Percentiles rank a stretch among this genome's conserved stretches.
phyloP scores from a whole-genome alignment of 2,888 invertebrate species.

The Drosophila yooni region DNA sequence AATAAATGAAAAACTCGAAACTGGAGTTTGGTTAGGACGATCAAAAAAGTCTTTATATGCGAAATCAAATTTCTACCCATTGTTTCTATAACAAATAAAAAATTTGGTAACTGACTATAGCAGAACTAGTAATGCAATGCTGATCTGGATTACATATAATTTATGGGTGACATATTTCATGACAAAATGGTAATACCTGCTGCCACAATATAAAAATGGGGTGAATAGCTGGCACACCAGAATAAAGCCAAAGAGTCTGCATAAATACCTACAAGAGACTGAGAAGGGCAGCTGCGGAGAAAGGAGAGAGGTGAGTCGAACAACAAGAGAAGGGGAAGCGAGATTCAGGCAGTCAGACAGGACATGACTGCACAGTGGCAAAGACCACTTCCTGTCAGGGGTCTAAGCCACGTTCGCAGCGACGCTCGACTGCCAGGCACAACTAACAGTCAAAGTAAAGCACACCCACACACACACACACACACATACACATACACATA shows the following conservation, averaged over 20 bases:
- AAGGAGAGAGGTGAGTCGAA: not conserved
- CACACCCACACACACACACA: slow-evolving; percentile 18
- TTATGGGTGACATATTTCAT: not conserved
- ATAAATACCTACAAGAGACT: slow-evolving; percentile 43
- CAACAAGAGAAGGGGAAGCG: not conserved
- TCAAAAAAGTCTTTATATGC: no score
- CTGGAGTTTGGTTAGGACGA: not conserved
- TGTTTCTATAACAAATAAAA: not conserved
- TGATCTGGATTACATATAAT: slow-evolving; percentile 1
- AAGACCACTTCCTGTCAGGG: slow-evolving; percentile 76
- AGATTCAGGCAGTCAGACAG: slow-evolving; percentile 36
- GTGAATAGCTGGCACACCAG: slow-evolving; percentile 28
- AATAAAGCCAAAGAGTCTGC: slow-evolving; percentile 39
- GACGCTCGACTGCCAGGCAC: slow-evolving; percentile 30
- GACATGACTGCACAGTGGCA: slow-evolving; percentile 70
- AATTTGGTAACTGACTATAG: not conserved
- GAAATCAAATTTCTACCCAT: not conserved
- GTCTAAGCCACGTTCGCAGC: slow-evolving; percentile 63
- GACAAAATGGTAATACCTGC: not conserved
- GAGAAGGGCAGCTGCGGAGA: not conserved
- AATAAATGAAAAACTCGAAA: not conserved
- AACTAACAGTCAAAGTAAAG: slow-evolving; percentile 50
- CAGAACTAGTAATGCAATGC: not conserved
- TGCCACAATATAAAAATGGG: slow-evolving; percentile 20
- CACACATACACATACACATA: slow-evolving; percentile 16